Conservation (phyloP, 2,888 invertebrate genomes). For the Papilio gigon region DNA sequence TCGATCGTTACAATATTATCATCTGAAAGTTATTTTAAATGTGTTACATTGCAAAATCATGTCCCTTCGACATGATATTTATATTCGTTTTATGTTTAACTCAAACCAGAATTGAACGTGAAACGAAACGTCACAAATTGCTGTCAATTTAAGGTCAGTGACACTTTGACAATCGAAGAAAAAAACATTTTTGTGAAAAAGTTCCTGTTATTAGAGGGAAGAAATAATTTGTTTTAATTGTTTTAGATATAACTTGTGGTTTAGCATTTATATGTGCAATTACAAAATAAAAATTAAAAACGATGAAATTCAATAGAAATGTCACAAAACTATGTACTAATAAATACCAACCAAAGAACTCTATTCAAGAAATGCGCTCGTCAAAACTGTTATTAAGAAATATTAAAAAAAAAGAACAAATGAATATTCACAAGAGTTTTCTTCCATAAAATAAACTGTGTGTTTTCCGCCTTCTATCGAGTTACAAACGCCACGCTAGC, state of each 20-base stretch:
- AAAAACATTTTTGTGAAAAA: background rate
- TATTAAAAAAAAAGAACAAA: background rate
- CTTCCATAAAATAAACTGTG: background rate
- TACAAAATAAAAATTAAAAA: background rate
- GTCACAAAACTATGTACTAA: background rate
- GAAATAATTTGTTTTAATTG: background rate
- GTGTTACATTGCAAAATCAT: slow-evolving; percentile 49
- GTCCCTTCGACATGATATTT: slow-evolving; percentile 50
- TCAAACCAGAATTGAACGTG: background rate
- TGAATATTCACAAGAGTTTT: slow-evolving; percentile 1
- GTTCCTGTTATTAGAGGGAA: background rate
- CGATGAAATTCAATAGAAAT: background rate
- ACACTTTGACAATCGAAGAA: slow-evolving; percentile 6
- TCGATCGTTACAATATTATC: slow-evolving; percentile 67
- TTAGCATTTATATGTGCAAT: background rate
- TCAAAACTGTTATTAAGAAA: background rate
- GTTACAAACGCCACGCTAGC: background rate
- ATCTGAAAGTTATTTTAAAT: slow-evolving; percentile 58
- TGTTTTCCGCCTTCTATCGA: background rate
- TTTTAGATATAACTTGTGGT: background rate
- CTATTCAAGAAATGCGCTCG: background rate
- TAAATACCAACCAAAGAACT: background rate
- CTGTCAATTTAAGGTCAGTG: slow-evolving; percentile 13
- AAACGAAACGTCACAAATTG: background rate
- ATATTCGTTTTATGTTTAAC: slow-evolving; percentile 41